Evolutionary conservation across 2,797 vertebrate genomes (phyloP), one percentile per base, ranked within the genome.

Genomic region (Chelidonichthys spinosus): DNA sequence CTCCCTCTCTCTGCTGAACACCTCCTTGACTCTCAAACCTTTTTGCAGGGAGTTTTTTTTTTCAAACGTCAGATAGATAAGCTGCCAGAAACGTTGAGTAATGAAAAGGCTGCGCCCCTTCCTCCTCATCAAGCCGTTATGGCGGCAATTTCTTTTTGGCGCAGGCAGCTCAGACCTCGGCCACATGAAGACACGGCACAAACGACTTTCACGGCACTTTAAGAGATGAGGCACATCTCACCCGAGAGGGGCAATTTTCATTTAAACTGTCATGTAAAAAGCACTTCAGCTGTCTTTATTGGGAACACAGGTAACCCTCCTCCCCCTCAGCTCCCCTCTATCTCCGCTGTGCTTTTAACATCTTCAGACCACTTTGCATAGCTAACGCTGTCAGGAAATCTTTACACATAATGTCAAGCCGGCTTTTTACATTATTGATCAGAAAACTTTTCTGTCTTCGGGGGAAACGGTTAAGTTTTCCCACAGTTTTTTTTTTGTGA

Each of bases 121-220:
- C 66, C 74, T 82, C 72, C 76, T 78, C 85, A 83, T 88, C 76
- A 63, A 68, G 79, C 84, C 56, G 68, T 80, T 61, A 71, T 75
- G 76, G 82, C 71, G 71, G 78, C 76, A 72, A 76, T 86, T 86
- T 85, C 76, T 81, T 82, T 66, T 68, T 62, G 80, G 80, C 76
- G 6, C 64, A 8, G 70, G 74, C 70, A 0, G 66, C 79, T 73
- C 40, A 11, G 63, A 39, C 62, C 72, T 60, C 68, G 55, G 70
- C 75, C 73, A 37, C 78, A 11, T 72, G 60, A 2, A 58, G 50
- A 33, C 7, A 3, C 55, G 2, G 37, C 62, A 2, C 14, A 54
- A 76, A 69, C 59, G 35, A 69, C 76, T 79, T 76, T 69, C 54
- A 10, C 8, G 25, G 69, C 77, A 61, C 72, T 83, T 83, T 84